Evolutionary conservation across 2,888 invertebrate species (phyloP).

Genomic region (Idaea straminata): DNA sequence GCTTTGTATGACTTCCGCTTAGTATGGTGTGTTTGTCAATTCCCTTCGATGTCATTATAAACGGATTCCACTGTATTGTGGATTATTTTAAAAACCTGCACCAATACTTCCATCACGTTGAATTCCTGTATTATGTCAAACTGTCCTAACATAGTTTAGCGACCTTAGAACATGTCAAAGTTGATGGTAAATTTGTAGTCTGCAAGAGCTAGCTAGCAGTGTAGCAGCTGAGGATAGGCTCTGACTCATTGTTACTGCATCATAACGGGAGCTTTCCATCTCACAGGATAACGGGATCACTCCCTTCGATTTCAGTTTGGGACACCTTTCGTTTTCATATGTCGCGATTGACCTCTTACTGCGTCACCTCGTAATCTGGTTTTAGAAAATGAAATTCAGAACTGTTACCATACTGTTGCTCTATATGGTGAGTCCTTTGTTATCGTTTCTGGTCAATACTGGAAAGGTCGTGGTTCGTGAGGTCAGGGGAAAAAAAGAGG

Average conservation of each 20-base stretch:
- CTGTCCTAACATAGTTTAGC: too few species aligned
- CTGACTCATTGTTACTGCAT: conserved; percentile 48
- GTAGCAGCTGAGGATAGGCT: conserved; percentile 11
- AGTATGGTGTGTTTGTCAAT: too few species aligned
- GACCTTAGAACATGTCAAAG: background rate
- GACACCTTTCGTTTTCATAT: conserved; percentile 74
- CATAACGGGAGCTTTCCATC: conserved; percentile 76
- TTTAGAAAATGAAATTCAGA: conserved; percentile 79
- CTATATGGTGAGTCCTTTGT: background rate
- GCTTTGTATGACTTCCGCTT: too few species aligned
- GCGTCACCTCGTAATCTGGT: conserved; percentile 74
- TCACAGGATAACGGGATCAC: conserved; percentile 75
- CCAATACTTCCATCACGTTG: too few species aligned
- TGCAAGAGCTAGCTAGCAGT: background rate
- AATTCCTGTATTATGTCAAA: too few species aligned
- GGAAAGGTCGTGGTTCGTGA: too few species aligned
- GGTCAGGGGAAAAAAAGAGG: too few species aligned
- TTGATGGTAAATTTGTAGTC: background rate
- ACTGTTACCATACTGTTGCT: background rate
- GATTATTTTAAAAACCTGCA: too few species aligned
- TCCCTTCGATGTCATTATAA: too few species aligned
- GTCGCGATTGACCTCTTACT: conserved; percentile 62
- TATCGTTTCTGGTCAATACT: too few species aligned
- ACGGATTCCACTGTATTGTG: too few species aligned
- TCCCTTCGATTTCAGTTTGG: conserved; percentile 76